These are phyloP conservation scores for Eutolmus rufibarbis DNA, from an alignment of 2,888 invertebrate genomes.

Conservation along the genomic window DNA sequence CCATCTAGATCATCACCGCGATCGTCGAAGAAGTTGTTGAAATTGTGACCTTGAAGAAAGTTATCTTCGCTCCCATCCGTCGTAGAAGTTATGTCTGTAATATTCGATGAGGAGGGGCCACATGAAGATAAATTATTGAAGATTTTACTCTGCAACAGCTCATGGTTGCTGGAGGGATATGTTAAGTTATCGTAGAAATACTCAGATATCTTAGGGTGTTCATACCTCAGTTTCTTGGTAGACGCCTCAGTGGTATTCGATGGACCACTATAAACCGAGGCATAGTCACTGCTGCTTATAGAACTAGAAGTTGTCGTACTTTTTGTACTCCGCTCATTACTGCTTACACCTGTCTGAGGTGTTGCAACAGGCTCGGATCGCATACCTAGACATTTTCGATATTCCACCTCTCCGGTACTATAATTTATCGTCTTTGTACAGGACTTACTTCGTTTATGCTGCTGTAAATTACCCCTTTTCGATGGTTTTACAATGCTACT, in stretches of 20 bases:
- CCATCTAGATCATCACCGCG: neutral
- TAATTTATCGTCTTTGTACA: slow-evolving; percentile 51
- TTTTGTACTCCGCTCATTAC: slow-evolving; percentile 51
- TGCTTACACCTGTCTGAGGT: neutral
- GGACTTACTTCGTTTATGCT: slow-evolving; percentile 58
- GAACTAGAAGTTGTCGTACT: slow-evolving; percentile 56
- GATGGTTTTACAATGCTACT: neutral
- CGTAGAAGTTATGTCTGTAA: slow-evolving; percentile 19
- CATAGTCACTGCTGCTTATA: slow-evolving; percentile 62
- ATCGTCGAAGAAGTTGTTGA: slow-evolving; percentile 2
- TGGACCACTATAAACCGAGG: slow-evolving; percentile 61
- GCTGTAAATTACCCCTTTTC: neutral
- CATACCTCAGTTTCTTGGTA: slow-evolving; percentile 51
- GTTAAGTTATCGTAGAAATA: slow-evolving; percentile 56
- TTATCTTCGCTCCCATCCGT: slow-evolving; percentile 11
- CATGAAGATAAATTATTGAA: slow-evolving; percentile 43
- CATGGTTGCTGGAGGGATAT: slow-evolving; percentile 38
- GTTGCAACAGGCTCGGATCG: neutral
- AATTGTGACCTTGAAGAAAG: slow-evolving; percentile 28
- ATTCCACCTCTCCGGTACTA: neutral
- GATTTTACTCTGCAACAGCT: neutral
- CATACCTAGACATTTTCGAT: neutral
- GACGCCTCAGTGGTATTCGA: slow-evolving; percentile 41
- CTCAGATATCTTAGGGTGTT: slow-evolving; percentile 59
- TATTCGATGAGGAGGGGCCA: slow-evolving; percentile 36